Base-by-base conservation (phyloP, 2,113 vertebrate species). In the Actenoides lindsayi region DNA sequence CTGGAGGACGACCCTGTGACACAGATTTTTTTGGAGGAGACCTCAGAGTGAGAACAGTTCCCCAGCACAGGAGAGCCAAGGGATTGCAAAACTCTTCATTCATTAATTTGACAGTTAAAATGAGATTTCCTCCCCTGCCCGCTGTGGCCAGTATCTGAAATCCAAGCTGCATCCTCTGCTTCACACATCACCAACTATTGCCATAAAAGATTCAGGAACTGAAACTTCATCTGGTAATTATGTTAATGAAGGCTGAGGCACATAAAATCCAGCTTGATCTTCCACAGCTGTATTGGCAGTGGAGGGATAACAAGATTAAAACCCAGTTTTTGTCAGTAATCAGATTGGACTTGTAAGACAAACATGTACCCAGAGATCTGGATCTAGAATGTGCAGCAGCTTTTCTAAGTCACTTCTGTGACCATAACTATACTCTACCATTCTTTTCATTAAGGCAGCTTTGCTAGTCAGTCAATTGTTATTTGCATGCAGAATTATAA, bases 231-330 rank as follows among this genome's bases (percentile, higher is more conserved):
- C 75, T 65, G 71, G 50, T 75, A 93, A 94, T 97, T 90, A 68
- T 35, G 48, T 78, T 87, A 94, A 96, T 95, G 92, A 94, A 76
- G 46, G 75, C 81, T 41, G 71, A 90, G 81, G 31, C 87, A 77
- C 68, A 51, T 79, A 77, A 30, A 64, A 67, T 63, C 82, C 56
- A 53, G n/a, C 39, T 93, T 67, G 56, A 39, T 51, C 35, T 90
- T 90, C 50, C 80, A 67, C 78, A 93, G 74, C 81, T 93, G 67
- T 48, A 65, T 7, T 89, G 75, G 75, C 8, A 4, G 42, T 51
- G 64, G 37, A 68, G 51, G 78, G 15, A 82, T 83, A 96, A 93
- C 50, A 54, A 74, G 92, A 93, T 92, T 88, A 95, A 92, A 93
- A 33, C 10, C 6, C 57, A 48, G 23, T 87, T 90, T 91, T 64